phyloP scores from a whole-genome alignment of 1,140 invertebrate species.

The Diabrotica virgifera region DNA sequence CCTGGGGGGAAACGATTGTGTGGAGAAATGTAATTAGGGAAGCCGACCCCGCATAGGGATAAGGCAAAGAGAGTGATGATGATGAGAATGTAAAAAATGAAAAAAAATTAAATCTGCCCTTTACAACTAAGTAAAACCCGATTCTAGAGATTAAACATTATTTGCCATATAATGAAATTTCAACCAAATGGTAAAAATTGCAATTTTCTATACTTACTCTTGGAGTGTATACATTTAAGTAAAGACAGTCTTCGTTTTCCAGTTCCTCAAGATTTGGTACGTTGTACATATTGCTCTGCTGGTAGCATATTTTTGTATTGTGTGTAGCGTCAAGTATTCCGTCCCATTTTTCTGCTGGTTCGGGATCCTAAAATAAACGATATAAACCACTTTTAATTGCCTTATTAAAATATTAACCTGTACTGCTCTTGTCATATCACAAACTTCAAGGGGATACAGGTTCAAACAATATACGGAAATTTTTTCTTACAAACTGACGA shows the following conservation, averaged over 20 bases:
- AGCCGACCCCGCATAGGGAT: too few species aligned
- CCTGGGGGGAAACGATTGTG: too few species aligned
- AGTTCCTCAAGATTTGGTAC: background rate
- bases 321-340: conserved; percentile 21
- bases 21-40: too few species aligned
- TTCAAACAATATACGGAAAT: too few species aligned
- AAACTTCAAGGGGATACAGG: too few species aligned
- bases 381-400: too few species aligned
- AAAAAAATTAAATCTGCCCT: too few species aligned
- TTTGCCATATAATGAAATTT: background rate
- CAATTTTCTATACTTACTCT: conserved; percentile 5
- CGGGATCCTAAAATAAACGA: conserved; percentile 15
- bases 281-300: conserved; percentile 5
- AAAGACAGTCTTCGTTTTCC: conserved; percentile 27
- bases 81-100: too few species aligned
- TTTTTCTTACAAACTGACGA: too few species aligned
- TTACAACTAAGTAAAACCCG: background rate
- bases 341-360: conserved; percentile 16
- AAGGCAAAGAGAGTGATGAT: too few species aligned
- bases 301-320: conserved; percentile 23
- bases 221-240: conserved; percentile 28
- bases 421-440: too few species aligned
- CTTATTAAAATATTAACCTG: too few species aligned
- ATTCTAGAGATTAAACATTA: background rate
- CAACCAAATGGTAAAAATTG: background rate